A percentile compares a stretch with the other conserved stretches of the same genome.
These are phyloP conservation scores for Zaprionus ghesquierei DNA, from an alignment of 1,140 invertebrate species.

Conservation along the genomic window DNA sequence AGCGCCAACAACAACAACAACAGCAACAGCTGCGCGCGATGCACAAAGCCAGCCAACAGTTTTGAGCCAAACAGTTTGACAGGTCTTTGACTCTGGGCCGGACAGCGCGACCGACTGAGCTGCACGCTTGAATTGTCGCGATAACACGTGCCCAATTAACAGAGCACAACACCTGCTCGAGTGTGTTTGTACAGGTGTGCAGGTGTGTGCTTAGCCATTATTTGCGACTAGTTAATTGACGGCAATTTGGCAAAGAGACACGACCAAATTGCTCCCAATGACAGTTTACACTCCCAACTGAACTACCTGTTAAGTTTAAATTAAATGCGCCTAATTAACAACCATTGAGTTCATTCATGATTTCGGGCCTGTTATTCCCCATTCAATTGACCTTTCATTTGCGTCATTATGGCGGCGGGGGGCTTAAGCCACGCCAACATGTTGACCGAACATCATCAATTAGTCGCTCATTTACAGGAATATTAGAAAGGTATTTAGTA, in stretches of 20 bases:
- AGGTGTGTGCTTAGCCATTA: conserved; percentile 10
- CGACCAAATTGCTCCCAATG: conserved; percentile 36
- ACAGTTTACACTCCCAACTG: conserved; percentile 23
- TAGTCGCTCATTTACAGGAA: not conserved
- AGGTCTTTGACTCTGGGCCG: conserved; percentile 1
- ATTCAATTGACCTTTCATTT: conserved; percentile 40
- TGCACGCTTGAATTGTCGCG: conserved; percentile 23
- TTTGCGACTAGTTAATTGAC: conserved; percentile 40
- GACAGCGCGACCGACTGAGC: conserved; percentile 4
- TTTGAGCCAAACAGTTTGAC: conserved; percentile 12
- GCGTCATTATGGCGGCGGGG: conserved; percentile 19
- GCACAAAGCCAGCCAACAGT: conserved; percentile 12
- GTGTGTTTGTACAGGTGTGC: not conserved
- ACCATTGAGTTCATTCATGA: conserved; percentile 38
- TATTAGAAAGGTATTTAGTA: not conserved
- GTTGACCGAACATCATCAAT: not conserved
- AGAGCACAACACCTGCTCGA: conserved; percentile 40
- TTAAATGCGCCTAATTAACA: conserved; percentile 60
- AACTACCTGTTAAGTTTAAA: conserved; percentile 50
- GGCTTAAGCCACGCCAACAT: not conserved
- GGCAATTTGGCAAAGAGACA: conserved; percentile 24
- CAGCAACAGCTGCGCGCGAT: conserved; percentile 7
- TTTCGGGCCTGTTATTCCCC: conserved; percentile 6
- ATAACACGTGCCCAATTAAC: conserved; percentile 69
- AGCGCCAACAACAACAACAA: conserved; percentile 32